phyloP scores from a whole-genome alignment of 2,113 vertebrate genomes.

The Octodon degus region DNA sequence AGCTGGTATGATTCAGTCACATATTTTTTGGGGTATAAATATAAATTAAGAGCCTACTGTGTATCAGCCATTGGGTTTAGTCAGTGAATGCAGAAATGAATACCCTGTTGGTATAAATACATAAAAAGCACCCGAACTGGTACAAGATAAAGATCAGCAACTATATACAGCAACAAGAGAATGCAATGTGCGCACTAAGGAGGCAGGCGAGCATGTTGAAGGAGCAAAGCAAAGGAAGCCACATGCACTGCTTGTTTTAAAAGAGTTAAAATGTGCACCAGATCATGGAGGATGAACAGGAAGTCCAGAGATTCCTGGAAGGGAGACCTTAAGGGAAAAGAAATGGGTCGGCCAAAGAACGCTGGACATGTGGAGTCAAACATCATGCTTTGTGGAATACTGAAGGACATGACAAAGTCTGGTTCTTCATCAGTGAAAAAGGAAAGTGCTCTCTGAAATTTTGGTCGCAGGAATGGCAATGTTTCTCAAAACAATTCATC shows the following conservation, averaged over 20 bases:
- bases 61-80: neutral
- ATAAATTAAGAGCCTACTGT: neutral
- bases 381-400: neutral
- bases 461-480: neutral
- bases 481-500: neutral
- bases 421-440: neutral
- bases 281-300: neutral
- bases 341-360: too few relatives aligned
- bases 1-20: neutral
- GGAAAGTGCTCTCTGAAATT: neutral
- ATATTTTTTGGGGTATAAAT: neutral
- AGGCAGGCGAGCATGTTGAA: neutral
- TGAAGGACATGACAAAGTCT: neutral
- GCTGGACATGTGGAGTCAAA: neutral
- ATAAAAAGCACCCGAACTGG: neutral
- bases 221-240: neutral
- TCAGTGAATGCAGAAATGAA: neutral
- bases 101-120: neutral
- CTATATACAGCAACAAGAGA: too few relatives aligned
- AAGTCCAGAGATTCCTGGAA: neutral
- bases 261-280: neutral
- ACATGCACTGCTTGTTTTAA: fast-evolving
- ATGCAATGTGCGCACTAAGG: neutral
- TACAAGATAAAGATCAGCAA: neutral
- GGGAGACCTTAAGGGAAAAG: neutral